phyloP scores from a whole-genome alignment of 2,113 vertebrate genomes.

The Phoxinus phoxinus region DNA sequence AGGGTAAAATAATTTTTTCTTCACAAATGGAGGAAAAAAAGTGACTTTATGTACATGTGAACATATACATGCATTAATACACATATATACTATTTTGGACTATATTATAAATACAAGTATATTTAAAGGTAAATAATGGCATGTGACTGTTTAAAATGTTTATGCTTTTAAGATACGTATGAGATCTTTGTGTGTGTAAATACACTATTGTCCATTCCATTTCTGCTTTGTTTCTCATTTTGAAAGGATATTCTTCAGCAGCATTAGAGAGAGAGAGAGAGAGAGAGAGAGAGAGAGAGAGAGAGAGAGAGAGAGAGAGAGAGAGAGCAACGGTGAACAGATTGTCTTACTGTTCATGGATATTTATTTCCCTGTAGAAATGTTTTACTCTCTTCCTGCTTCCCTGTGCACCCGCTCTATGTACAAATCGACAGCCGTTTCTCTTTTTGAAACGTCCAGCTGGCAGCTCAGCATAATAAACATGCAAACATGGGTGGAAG shows the following conservation, averaged over 20 bases:
- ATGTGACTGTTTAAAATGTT: not conserved
- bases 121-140: not conserved
- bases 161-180: not conserved
- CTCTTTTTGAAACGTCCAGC: not conserved
- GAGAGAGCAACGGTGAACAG: not conserved
- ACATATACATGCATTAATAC: not conserved
- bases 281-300: not conserved
- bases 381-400: not conserved
- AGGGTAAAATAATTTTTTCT: not conserved
- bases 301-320: not conserved
- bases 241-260: not conserved
- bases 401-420: not conserved
- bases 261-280: not conserved
- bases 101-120: not conserved
- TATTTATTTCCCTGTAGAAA: conserved; percentile 9
- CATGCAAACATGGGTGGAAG: conserved; percentile 39
- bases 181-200: not conserved
- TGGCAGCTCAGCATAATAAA: conserved; percentile 10
- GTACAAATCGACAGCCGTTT: conserved; percentile 7
- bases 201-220: not conserved
- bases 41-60: not conserved
- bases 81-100: too few relatives aligned
- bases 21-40: not conserved
- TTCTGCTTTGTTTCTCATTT: conserved; percentile 10
- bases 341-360: not conserved